These are phyloP conservation scores for Parascotia fuliginaria DNA, from an alignment of 2,888 invertebrate species.

Conservation along the genomic window DNA sequence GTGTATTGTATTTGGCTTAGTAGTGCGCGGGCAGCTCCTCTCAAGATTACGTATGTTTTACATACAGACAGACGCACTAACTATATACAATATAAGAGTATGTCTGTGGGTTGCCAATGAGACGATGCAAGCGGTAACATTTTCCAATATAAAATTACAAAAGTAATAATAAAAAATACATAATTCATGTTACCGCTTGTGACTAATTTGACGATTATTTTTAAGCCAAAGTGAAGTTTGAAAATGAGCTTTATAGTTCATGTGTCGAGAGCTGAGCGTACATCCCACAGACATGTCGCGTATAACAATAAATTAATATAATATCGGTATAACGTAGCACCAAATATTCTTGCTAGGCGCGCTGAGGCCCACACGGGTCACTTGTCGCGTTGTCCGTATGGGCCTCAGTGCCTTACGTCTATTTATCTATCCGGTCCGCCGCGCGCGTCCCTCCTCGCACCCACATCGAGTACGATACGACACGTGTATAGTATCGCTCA, in stretches of 20 bases:
- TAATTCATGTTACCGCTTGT: constrained; percentile 5
- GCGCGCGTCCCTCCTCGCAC: constrained; percentile 34
- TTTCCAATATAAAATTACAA: constrained; percentile 18
- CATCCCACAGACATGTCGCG: constrained; percentile 10
- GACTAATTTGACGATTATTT: not conserved
- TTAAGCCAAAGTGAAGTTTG: no score
- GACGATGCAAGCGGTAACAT: constrained; percentile 2
- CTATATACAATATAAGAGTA: constrained; percentile 13
- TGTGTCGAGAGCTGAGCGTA: not conserved
- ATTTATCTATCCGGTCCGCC: constrained; percentile 13
- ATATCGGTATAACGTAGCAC: constrained; percentile 52
- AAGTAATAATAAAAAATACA: constrained; percentile 15
- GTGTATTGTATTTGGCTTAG: constrained; percentile 37
- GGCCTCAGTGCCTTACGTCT: no score
- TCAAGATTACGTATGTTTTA: constrained; percentile 7
- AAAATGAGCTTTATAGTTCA: no score
- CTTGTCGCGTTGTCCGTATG: no score
- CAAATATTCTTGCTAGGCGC: constrained; percentile 40
- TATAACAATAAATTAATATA: constrained; percentile 36
- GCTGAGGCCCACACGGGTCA: constrained; percentile 27
- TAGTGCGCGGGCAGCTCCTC: not conserved
- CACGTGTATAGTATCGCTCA: no score
- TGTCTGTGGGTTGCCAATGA: constrained; percentile 13
- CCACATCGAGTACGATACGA: no score
- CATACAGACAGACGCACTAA: constrained; percentile 5